phyloP scores from a whole-genome alignment of 2,113 vertebrate species.

The Myocastor coypus region DNA sequence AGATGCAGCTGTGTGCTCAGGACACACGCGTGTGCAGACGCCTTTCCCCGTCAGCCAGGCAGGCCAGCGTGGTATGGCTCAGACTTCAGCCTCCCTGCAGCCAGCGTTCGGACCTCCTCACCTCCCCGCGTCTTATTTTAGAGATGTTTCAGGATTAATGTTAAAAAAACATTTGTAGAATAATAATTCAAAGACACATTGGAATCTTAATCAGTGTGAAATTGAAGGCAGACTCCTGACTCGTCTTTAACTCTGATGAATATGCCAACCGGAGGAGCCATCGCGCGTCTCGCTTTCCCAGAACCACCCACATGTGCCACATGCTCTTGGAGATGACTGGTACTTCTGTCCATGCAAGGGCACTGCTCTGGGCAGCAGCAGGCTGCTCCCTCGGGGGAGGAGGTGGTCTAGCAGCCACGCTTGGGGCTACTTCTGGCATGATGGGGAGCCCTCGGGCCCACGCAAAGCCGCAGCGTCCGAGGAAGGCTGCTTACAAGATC shows the following conservation, averaged over 20 bases:
- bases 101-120: no score
- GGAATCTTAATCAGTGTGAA: not conserved
- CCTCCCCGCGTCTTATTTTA: not conserved
- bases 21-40: not conserved
- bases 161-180: not conserved
- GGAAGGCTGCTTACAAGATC: not conserved
- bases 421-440: fast-evolving
- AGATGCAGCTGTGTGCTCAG: fast-evolving
- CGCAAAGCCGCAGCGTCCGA: fast-evolving
- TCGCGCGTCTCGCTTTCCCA: fast-evolving
- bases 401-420: not conserved
- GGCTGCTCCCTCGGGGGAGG: not conserved
- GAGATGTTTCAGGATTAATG: not conserved
- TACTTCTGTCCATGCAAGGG: fast-evolving
- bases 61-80: not conserved
- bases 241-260: not conserved
- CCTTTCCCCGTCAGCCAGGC: not conserved
- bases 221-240: not conserved
- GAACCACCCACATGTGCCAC: fast-evolving
- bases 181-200: not conserved
- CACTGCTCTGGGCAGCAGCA: fast-evolving
- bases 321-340: fast-evolving
- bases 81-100: not conserved
- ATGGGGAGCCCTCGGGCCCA: not conserved
- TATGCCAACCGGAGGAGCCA: not conserved